These are phyloP conservation scores for Araneus ventricosus DNA, from an alignment of 1,140 invertebrate genomes.

Conservation along the genomic window DNA sequence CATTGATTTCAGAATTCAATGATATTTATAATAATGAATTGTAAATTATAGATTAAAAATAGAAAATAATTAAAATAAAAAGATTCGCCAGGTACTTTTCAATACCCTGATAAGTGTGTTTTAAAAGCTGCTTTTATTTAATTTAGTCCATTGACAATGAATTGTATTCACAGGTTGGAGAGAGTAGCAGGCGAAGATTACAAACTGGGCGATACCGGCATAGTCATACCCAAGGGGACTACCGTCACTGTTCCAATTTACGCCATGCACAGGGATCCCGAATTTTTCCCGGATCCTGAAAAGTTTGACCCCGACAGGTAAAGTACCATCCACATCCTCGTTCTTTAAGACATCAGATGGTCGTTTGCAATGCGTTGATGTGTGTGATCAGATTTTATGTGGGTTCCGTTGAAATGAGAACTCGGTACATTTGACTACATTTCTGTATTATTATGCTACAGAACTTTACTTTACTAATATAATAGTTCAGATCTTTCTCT, in stretches of 20 bases:
- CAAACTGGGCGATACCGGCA: constrained; percentile 75
- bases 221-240: constrained; percentile 81
- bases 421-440: background rate
- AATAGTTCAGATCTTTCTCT: too few species aligned
- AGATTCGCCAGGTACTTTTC: too few species aligned
- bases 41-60: too few species aligned
- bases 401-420: too few species aligned
- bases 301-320: constrained; percentile 84
- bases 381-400: background rate
- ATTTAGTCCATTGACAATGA: background rate
- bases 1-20: too few species aligned
- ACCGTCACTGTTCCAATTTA: constrained; percentile 83
- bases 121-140: too few species aligned
- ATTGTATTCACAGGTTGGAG: constrained; percentile 39
- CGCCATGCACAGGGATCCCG: constrained; percentile 84
- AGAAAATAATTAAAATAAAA: too few species aligned
- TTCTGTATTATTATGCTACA: background rate
- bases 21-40: too few species aligned
- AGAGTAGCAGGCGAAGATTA: constrained; percentile 67
- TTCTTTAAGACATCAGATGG: background rate
- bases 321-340: background rate
- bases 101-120: too few species aligned
- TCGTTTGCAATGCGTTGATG: background rate
- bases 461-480: background rate
- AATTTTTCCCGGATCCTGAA: constrained; percentile 83